These are phyloP conservation scores for Cheumatopsyche charites DNA, from an alignment of 1,140 invertebrate genomes.

Conservation along the genomic window DNA sequence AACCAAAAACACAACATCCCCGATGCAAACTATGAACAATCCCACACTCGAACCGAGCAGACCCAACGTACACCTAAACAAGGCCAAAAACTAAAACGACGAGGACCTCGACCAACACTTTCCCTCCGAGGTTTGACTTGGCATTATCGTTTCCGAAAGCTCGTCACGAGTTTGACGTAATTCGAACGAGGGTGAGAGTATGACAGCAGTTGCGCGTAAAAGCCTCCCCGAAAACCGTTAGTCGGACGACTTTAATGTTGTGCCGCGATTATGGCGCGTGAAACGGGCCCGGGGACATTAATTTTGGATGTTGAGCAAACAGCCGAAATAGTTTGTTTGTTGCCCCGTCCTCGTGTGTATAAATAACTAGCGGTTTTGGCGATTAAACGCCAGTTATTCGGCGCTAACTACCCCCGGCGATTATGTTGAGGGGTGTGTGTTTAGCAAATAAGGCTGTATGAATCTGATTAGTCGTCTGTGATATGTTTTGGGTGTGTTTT, in stretches of 20 bases:
- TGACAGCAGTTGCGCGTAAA: slow-evolving; percentile 12
- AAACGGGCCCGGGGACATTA: slow-evolving; percentile 11
- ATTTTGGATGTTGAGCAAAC: slow-evolving; percentile 20
- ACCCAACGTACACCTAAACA: no score
- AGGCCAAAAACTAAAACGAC: no score
- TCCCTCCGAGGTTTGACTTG: no score
- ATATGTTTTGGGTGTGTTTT: no score
- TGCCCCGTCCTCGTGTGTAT: background rate
- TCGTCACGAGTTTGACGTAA: slow-evolving; percentile 8
- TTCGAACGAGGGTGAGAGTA: background rate
- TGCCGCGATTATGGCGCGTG: slow-evolving; percentile 10
- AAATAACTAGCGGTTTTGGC: slow-evolving; percentile 26
- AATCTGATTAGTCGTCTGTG: no score
- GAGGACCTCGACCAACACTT: no score
- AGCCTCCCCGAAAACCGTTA: slow-evolving; percentile 5
- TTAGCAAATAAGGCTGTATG: no score
- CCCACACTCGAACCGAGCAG: no score
- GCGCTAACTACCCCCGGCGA: background rate
- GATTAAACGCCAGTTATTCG: slow-evolving; percentile 25
- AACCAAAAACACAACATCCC: no score
- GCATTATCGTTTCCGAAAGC: no score
- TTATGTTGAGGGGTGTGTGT: no score
- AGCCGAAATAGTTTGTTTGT: slow-evolving; percentile 18
- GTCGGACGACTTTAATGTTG: slow-evolving; percentile 17
- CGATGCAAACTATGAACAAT: no score